A percentile compares a stretch with the other conserved stretches of the same genome.
phyloP scores from a whole-genome alignment of 1,140 invertebrate species.

The Littorina saxatilis region DNA sequence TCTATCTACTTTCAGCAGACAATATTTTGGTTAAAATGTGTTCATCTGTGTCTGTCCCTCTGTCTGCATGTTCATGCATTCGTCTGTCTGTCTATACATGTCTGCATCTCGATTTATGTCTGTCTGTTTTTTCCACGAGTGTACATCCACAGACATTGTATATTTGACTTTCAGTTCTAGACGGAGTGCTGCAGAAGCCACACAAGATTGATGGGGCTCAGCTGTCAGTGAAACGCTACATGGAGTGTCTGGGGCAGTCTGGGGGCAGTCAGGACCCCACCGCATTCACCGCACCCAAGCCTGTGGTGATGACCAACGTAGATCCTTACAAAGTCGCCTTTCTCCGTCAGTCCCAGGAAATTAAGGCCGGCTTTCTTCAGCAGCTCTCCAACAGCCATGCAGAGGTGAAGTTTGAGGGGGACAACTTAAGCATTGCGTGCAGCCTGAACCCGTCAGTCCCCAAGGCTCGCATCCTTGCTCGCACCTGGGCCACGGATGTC shows the following conservation, averaged over 20 bases:
- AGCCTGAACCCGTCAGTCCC: slow-evolving; percentile 37
- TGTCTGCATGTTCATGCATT: too few species aligned
- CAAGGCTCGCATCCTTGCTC: slow-evolving; percentile 37
- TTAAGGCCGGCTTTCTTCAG: not conserved
- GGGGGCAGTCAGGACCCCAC: slow-evolving; percentile 36
- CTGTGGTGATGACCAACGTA: not conserved
- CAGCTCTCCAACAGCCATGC: not conserved
- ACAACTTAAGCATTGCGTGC: slow-evolving; percentile 31
- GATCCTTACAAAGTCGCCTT: slow-evolving; percentile 36
- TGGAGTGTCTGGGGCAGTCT: slow-evolving; percentile 47
- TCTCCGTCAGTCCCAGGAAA: not conserved
- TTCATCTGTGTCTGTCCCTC: too few species aligned
- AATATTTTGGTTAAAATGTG: too few species aligned
- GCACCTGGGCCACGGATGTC: slow-evolving; percentile 42
- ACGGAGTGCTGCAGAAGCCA: slow-evolving; percentile 29
- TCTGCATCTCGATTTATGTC: too few species aligned
- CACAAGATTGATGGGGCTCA: slow-evolving; percentile 43
- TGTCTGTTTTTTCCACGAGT: too few species aligned
- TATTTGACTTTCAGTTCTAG: too few species aligned
- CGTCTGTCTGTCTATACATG: too few species aligned
- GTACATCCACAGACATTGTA: too few species aligned
- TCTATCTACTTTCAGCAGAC: too few species aligned
- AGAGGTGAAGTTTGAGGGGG: not conserved
- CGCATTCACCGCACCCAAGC: slow-evolving; percentile 27
- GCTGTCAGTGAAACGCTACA: slow-evolving; percentile 46